Conservation (phyloP, 2,113 vertebrate species). For the Cebus imitator region DNA sequence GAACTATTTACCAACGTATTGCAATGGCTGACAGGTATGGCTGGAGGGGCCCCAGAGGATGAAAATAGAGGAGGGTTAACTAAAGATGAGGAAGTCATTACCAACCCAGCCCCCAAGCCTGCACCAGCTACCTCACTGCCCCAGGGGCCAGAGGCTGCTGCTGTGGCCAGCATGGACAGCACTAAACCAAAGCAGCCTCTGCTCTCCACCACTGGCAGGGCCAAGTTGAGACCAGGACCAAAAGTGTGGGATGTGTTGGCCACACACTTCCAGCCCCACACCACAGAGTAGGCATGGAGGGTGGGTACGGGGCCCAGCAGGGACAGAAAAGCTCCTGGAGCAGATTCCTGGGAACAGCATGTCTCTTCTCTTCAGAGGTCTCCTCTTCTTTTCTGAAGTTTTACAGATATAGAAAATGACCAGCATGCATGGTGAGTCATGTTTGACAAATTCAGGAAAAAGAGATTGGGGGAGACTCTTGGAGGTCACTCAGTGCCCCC, state of each 20-base stretch:
- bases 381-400: not conserved
- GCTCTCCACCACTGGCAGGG: not conserved
- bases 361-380: not conserved
- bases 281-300: not conserved
- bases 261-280: not conserved
- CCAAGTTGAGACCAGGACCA: not conserved
- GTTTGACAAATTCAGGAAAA: not conserved
- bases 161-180: too few relatives aligned
- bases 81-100: not conserved
- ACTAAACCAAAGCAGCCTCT: not conserved
- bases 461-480: not conserved
- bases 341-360: not conserved
- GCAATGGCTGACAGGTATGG: not conserved
- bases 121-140: fast-evolving
- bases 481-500: not conserved
- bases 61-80: not conserved
- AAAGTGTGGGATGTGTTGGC: not conserved
- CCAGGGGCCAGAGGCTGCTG: not conserved
- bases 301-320: not conserved
- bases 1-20: not conserved
- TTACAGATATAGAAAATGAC: not conserved
- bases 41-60: not conserved
- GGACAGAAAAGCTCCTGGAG: not conserved
- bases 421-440: not conserved
- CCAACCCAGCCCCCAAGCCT: not conserved